These are phyloP conservation scores for Lamprotornis superbus DNA, from an alignment of 2,113 vertebrate species.

Conservation along the genomic window DNA sequence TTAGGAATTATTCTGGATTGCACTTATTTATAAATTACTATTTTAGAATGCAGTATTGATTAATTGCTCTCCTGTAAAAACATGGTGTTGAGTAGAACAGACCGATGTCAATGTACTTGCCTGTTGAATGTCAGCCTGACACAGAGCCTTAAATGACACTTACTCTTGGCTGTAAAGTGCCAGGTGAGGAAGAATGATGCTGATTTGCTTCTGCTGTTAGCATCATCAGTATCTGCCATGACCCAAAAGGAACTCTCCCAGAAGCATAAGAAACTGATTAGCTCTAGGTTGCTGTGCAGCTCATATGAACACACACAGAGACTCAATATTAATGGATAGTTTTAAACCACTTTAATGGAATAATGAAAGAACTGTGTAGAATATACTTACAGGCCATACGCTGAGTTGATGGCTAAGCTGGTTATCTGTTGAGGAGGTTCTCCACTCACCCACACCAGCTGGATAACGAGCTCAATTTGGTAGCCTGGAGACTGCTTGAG, in stretches of 20 bases:
- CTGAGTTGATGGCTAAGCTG: slow-evolving; percentile 92
- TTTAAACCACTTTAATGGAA: neutral
- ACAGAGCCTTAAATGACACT: neutral
- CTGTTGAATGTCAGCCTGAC: neutral
- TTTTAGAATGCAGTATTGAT: neutral
- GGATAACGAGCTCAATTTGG: slow-evolving; percentile 93
- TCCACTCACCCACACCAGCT: slow-evolving; percentile 96
- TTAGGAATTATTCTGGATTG: neutral
- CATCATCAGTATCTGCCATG: neutral
- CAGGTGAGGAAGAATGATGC: neutral
- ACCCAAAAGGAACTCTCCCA: neutral
- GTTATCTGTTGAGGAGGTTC: slow-evolving; percentile 97
- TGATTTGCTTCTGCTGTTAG: neutral
- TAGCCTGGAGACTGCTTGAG: slow-evolving; percentile 96
- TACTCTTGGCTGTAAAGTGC: neutral
- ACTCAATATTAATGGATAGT: neutral
- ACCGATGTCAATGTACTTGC: neutral
- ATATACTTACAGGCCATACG: slow-evolving; percentile 91
- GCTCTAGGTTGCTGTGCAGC: neutral
- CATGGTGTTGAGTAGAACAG: neutral
- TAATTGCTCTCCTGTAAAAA: neutral
- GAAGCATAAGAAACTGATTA: neutral
- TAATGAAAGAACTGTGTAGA: neutral
- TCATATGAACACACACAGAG: neutral
- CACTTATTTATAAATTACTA: neutral